Base-by-base conservation (phyloP, 2,797 vertebrate species). In the Cyprinodon diabolis region DNA sequence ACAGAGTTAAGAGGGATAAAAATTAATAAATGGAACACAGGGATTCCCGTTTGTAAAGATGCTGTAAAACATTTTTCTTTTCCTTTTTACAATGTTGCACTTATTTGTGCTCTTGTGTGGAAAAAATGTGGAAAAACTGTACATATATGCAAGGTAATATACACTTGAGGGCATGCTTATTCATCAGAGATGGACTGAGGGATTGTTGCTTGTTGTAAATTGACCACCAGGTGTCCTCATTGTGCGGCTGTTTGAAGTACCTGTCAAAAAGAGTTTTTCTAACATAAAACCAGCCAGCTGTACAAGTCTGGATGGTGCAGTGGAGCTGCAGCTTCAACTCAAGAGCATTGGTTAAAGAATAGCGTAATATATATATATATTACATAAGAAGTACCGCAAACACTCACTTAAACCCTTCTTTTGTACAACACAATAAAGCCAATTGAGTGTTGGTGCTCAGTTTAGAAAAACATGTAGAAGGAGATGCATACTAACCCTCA, bases 211-310 rank as follows among this genome's bases (percentile, higher is more conserved):
- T 51, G 81, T 58, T 67, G 25, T 37, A 40, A 35, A 52, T 70
- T 47, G 25, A 60, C 86, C 91, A 92, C 81, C 75, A 87, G 90
- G 72, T 86, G 90, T 87, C 89, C 77, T 81, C 82, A 49, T 25
- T 69, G 80, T 87, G 88, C 52, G 30, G 0, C 25, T 76, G 25
- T 70, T 72, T 81, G 74, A 89, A 84, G 75, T 25, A 70, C 72
- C 86, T 86, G 77, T 79, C 82, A 81, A 83, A 55, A 48, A 4
- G 15, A 47, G 67, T 60, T 78, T 79, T 5, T 65, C 15, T 10
- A 71, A 76, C 78, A 74, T 49, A 71, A 79, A 79, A 74, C 9
- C 77, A 80, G 48, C 54, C 37, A 71, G n/a, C 75, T 76, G 66
- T 76, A 75, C 66, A 47, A 77, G 72, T 66, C 49, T 68, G 76